A percentile compares a stretch with the other conserved stretches of the same genome.
Conservation (phyloP, 2,888 invertebrate genomes). For the Hirtodrosophila alboralis region DNA sequence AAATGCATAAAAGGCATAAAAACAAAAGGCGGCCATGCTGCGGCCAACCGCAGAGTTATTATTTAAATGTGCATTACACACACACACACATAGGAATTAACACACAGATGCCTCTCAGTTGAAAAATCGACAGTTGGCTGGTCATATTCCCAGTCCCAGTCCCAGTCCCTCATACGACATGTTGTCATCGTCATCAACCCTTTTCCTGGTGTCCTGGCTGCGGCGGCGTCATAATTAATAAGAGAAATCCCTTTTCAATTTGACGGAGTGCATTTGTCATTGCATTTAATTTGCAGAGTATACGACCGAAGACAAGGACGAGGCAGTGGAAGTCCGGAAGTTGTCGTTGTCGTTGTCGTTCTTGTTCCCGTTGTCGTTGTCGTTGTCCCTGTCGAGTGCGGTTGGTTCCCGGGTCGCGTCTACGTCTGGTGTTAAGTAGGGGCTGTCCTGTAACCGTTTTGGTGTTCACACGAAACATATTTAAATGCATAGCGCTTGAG, state of each 20-base stretch:
- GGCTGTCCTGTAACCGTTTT: conserved; percentile 73
- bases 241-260: conserved; percentile 82
- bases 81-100: conserved; percentile 44
- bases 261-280: conserved; percentile 81
- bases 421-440: conserved; percentile 76
- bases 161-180: conserved; percentile 54
- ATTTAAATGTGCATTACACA: conserved; percentile 76
- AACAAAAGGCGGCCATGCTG: conserved; percentile 76
- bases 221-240: conserved; percentile 81
- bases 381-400: conserved; percentile 32
- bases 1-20: conserved; percentile 53
- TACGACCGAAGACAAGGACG: conserved; percentile 29
- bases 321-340: conserved; percentile 68
- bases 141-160: conserved; percentile 34
- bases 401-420: conserved; percentile 45
- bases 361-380: conserved; percentile 29
- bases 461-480: conserved; percentile 76
- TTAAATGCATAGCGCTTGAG: conserved; percentile 74
- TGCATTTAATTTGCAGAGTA: conserved; percentile 78
- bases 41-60: conserved; percentile 78
- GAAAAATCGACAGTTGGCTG: conserved; percentile 74
- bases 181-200: conserved; percentile 71
- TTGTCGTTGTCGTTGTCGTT: conserved; percentile 37
- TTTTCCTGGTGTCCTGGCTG: conserved; percentile 62
- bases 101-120: conserved; percentile 48